A percentile compares a stretch with the other conserved stretches of the same genome.
Conservation (phyloP, 1,140 invertebrate species). For the Papilio helenus region DNA sequence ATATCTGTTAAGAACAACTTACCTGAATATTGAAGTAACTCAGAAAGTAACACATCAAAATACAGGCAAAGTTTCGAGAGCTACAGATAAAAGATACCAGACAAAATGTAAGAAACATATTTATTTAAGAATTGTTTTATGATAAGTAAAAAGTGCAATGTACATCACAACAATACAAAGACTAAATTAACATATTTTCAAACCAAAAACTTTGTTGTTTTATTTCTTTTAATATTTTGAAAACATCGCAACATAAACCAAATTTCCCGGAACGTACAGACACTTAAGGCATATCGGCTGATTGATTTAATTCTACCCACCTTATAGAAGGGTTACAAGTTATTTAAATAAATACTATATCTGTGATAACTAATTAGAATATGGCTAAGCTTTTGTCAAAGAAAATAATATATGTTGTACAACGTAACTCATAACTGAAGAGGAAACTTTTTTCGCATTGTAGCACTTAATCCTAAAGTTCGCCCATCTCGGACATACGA, state of each 20-base stretch:
- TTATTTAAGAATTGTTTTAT: not conserved
- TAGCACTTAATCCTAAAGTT: slow-evolving; percentile 32
- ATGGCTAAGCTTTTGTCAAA: not conserved
- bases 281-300: not conserved
- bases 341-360: too few species aligned
- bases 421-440: slow-evolving; percentile 5
- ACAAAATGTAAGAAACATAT: not conserved
- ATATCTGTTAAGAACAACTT: slow-evolving; percentile 1
- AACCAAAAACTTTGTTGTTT: not conserved
- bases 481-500: slow-evolving; percentile 29
- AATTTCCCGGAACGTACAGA: not conserved
- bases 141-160: not conserved
- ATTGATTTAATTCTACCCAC: not conserved
- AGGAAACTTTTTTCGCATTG: slow-evolving; percentile 33
- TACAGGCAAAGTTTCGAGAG: not conserved
- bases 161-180: not conserved
- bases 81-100: not conserved
- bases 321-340: too few species aligned
- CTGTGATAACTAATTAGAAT: not conserved
- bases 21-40: not conserved
- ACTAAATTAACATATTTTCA: not conserved
- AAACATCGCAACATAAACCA: not conserved
- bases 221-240: not conserved
- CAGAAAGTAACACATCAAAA: slow-evolving; percentile 15
- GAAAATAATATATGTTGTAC: not conserved